These are phyloP conservation scores for Sebastes itinus DNA, from an alignment of 2,797 vertebrate species.

Conservation along the genomic window DNA sequence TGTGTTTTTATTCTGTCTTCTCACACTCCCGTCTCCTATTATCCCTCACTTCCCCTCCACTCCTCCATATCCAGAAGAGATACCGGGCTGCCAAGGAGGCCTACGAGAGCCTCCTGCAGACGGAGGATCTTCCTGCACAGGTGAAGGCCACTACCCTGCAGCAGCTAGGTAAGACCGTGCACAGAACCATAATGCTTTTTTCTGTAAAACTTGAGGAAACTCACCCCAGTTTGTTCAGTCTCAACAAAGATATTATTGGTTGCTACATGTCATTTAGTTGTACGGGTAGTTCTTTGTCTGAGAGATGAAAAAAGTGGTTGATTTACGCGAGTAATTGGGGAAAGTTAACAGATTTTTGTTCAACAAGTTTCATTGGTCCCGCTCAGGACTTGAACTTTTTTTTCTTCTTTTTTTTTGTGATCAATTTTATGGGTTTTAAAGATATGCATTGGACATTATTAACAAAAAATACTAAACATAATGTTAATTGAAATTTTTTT, in stretches of 20 bases:
- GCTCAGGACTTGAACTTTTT: too few relatives aligned
- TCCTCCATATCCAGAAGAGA: conserved; percentile 87
- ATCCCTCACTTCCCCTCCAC: neutral
- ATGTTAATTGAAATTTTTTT: too few relatives aligned
- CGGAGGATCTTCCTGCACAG: conserved; percentile 96
- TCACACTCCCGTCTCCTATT: neutral
- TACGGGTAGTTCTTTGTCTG: neutral
- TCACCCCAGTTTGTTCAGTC: neutral
- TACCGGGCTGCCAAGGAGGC: conserved; percentile 99
- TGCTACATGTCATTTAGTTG: neutral
- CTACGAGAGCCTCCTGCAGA: conserved; percentile 97
- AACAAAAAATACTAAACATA: too few relatives aligned
- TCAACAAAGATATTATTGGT: neutral
- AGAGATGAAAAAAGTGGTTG: too few relatives aligned
- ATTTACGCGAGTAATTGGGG: neutral
- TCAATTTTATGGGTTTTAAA: too few relatives aligned
- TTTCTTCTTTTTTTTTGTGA: too few relatives aligned
- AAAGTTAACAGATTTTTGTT: too few relatives aligned
- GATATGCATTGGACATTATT: too few relatives aligned
- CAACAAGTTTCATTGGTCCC: too few relatives aligned
- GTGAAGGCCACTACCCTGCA: conserved; percentile 99
- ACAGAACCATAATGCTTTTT: neutral
- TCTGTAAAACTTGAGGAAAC: neutral
- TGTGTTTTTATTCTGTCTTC: neutral
- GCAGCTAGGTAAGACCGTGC: conserved; percentile 90